Percentiles rank a stretch among this genome's conserved stretches.
These are phyloP conservation scores for Clistopyga incitator DNA, from an alignment of 2,888 invertebrate genomes.

Conservation along the genomic window DNA sequence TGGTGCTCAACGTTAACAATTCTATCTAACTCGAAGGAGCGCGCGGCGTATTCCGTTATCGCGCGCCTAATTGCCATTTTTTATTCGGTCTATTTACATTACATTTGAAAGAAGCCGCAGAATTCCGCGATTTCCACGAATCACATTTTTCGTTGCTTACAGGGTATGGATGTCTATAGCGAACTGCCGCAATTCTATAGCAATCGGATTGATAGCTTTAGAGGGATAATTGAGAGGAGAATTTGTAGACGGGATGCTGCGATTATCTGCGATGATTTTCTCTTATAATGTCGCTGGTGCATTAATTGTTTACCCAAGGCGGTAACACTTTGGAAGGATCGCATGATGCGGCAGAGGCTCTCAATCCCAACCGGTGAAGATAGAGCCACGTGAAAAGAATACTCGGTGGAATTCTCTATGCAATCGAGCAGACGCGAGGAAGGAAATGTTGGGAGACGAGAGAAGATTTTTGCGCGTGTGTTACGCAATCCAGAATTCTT, in stretches of 20 bases:
- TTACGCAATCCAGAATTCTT: neutral
- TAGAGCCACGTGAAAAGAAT: neutral
- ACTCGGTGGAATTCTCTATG: neutral
- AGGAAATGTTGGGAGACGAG: neutral
- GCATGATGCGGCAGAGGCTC: neutral
- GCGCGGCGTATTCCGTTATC: neutral
- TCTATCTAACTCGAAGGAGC: neutral
- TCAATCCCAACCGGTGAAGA: neutral
- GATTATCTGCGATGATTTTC: neutral
- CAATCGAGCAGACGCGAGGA: neutral
- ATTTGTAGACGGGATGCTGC: neutral
- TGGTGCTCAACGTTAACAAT: constrained; percentile 27
- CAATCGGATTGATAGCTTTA: neutral
- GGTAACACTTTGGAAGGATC: neutral
- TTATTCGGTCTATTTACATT: no score
- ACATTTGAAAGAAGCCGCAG: no score
- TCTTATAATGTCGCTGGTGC: neutral
- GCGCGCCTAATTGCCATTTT: neutral
- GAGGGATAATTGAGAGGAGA: neutral
- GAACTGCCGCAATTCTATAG: neutral
- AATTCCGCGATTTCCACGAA: neutral
- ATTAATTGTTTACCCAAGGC: neutral
- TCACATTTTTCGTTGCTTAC: neutral
- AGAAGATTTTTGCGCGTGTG: neutral
- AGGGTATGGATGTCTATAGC: neutral